Evolutionary conservation across 2,888 invertebrate species (phyloP).

Genomic region (Altica lythri): DNA sequence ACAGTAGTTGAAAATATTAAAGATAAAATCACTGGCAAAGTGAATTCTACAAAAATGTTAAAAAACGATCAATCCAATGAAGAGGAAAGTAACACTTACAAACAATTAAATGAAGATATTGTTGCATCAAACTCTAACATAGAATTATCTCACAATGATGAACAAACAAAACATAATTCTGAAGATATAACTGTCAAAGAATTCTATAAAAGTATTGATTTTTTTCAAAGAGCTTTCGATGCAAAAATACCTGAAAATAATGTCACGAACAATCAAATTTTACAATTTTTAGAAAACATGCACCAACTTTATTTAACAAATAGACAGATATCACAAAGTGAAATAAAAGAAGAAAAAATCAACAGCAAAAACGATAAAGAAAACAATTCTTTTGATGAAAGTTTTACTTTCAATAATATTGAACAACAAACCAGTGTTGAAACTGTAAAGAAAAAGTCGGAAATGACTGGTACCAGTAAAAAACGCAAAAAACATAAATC

Average conservation of each 20-base stretch:
- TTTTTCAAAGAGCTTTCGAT: not conserved
- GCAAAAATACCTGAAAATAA: not conserved
- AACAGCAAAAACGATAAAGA: not conserved
- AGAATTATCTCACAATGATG: not conserved
- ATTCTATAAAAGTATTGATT: conserved; percentile 2
- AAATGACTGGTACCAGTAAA: not conserved
- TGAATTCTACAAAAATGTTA: not conserved
- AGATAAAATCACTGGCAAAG: not conserved
- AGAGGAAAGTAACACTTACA: not conserved
- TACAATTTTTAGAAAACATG: conserved; percentile 9
- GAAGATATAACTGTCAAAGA: conserved; percentile 1
- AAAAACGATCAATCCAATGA: too few species aligned
- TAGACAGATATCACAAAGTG: not conserved
- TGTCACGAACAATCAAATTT: not conserved
- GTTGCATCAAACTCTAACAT: not conserved
- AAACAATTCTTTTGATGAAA: too few species aligned
- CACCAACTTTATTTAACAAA: not conserved
- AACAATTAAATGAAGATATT: not conserved
- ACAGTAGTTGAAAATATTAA: too few species aligned
- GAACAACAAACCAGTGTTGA: too few species aligned
- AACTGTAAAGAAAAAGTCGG: not conserved
- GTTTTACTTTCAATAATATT: too few species aligned
- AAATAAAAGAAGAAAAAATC: not conserved
- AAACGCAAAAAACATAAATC: not conserved
- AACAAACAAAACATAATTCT: too few species aligned